Conservation (phyloP, 2,797 vertebrate genomes). For the Sparidentex hasta region DNA sequence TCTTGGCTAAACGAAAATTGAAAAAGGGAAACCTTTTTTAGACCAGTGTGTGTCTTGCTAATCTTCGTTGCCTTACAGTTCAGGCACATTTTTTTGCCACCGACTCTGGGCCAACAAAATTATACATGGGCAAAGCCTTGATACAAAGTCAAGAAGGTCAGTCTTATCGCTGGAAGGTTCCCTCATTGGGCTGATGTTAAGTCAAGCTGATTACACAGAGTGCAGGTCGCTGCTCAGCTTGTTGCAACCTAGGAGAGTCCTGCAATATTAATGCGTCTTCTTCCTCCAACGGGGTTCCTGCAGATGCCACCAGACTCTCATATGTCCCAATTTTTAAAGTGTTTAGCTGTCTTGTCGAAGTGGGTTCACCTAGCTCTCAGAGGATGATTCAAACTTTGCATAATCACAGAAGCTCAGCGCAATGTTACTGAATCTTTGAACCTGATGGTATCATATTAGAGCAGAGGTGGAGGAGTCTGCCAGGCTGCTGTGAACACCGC, state of each 20-base stretch:
- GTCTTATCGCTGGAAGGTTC: conserved; percentile 29
- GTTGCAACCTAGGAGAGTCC: conserved; percentile 43
- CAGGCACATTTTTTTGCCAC: neutral
- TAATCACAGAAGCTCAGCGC: neutral
- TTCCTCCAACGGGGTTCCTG: conserved; percentile 21
- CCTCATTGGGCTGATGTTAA: conserved; percentile 26
- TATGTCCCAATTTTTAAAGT: conserved; percentile 55
- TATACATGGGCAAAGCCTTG: conserved; percentile 13
- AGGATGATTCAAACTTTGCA: conserved; percentile 46
- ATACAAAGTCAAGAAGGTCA: conserved; percentile 47
- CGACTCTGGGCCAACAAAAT: neutral
- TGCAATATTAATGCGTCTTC: conserved; percentile 64
- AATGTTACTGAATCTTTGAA: conserved; percentile 10
- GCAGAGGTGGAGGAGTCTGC: conserved; percentile 12
- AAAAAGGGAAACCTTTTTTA: neutral
- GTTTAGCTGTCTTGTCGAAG: conserved; percentile 27
- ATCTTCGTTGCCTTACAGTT: neutral
- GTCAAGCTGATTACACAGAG: conserved; percentile 40
- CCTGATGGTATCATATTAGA: neutral
- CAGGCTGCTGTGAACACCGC: conserved; percentile 27
- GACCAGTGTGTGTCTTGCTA: neutral
- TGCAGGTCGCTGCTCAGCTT: conserved; percentile 29
- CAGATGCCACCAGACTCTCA: conserved; percentile 29
- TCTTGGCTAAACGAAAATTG: neutral
- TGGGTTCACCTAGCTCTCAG: conserved; percentile 44